Percentiles rank a stretch among this genome's conserved stretches.
Evolutionary conservation across 2,797 vertebrate species (phyloP).

Genomic region (Austrolebias charrua): DNA sequence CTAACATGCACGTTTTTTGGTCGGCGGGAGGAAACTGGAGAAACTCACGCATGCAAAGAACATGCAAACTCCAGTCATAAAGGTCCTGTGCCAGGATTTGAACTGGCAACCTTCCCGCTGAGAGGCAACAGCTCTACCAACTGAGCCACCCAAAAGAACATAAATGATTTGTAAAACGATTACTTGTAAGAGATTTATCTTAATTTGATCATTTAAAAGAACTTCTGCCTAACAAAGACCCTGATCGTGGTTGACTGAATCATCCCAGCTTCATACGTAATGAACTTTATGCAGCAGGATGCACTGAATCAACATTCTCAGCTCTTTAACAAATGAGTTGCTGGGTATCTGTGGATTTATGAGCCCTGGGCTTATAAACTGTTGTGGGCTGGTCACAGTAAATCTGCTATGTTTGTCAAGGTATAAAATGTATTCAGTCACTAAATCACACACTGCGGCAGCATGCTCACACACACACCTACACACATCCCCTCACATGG

Average conservation of each 20-base stretch:
- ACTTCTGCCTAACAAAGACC: slow-evolving; percentile 38
- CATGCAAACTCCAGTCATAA: too few relatives aligned
- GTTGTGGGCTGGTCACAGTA: slow-evolving; percentile 61
- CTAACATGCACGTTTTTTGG: too few relatives aligned
- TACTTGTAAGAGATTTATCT: neutral
- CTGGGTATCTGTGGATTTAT: slow-evolving; percentile 64
- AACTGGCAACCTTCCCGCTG: too few relatives aligned
- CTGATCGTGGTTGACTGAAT: slow-evolving; percentile 49
- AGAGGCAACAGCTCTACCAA: too few relatives aligned
- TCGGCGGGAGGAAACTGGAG: too few relatives aligned
- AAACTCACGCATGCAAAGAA: too few relatives aligned
- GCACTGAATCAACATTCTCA: slow-evolving; percentile 52
- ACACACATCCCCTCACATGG: slow-evolving; percentile 21
- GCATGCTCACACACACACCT: slow-evolving; percentile 6
- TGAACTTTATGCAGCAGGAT: slow-evolving; percentile 25
- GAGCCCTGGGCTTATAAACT: slow-evolving; percentile 54
- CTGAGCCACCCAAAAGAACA: too few relatives aligned
- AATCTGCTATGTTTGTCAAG: slow-evolving; percentile 71
- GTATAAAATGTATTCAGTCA: slow-evolving; percentile 67
- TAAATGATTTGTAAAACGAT: too few relatives aligned
- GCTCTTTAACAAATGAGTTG: slow-evolving; percentile 61
- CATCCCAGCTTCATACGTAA: slow-evolving; percentile 42
- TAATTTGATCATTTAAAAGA: slow-evolving; percentile 1
- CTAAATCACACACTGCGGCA: slow-evolving; percentile 61
- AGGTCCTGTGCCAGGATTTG: too few relatives aligned